Conservation (phyloP, 2,113 vertebrate species). For the Empidonax traillii region DNA sequence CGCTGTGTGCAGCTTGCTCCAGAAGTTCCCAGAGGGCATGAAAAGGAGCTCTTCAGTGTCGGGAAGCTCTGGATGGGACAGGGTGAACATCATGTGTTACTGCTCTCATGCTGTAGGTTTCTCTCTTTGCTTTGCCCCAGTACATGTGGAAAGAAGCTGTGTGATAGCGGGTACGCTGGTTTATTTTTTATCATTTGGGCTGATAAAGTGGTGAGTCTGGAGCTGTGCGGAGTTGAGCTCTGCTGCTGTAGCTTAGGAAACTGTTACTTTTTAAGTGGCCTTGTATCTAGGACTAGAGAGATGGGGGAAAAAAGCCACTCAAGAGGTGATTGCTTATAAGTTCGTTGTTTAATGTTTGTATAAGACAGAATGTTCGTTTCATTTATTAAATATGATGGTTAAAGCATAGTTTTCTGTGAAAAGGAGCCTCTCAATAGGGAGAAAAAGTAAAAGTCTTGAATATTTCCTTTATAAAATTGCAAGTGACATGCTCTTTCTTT, state of each 20-base stretch:
- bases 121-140: neutral
- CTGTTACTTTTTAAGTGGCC: neutral
- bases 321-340: neutral
- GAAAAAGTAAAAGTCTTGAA: neutral
- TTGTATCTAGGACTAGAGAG: neutral
- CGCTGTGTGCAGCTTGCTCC: neutral
- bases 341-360: neutral
- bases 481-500: neutral
- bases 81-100: accelerated
- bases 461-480: neutral
- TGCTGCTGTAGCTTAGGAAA: neutral
- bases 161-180: neutral
- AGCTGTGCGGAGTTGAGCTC: neutral
- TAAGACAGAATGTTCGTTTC: neutral
- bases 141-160: neutral
- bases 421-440: neutral
- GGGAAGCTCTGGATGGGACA: neutral
- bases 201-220: neutral
- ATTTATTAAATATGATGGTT: neutral
- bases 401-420: neutral
- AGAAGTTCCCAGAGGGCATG: neutral
- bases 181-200: accelerated
- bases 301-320: neutral
- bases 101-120: neutral
- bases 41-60: neutral